These are phyloP conservation scores for Halesus radiatus DNA, from an alignment of 1,140 invertebrate species.

Conservation along the genomic window DNA sequence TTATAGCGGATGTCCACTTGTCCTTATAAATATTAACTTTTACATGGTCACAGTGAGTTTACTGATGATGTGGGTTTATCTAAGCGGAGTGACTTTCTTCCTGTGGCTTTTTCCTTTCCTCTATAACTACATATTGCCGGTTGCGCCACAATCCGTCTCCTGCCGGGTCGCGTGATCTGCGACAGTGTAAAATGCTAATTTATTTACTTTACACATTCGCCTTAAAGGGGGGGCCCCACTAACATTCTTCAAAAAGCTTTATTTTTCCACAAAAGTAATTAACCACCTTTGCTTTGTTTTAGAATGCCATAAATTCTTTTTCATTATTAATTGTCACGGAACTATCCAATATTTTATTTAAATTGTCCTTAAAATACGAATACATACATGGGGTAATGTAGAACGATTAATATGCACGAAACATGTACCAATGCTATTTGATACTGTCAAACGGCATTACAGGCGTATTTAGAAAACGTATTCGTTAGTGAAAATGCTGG, in stretches of 20 bases:
- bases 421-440: conserved; percentile 16
- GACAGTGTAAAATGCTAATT: conserved; percentile 54
- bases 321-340: conserved; percentile 56
- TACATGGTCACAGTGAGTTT: no score
- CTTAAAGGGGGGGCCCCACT: conserved; percentile 34
- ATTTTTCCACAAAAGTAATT: conserved; percentile 53
- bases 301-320: conserved; percentile 55
- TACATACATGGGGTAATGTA: background rate
- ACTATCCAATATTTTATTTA: conserved; percentile 47
- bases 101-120: background rate
- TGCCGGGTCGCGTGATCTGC: conserved; percentile 41
- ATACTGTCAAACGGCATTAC: conserved; percentile 18
- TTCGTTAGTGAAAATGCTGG: background rate
- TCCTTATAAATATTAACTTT: no score
- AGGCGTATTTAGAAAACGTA: conserved; percentile 17
- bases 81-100: background rate
- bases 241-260: conserved; percentile 44
- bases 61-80: no score
- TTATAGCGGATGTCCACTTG: no score
- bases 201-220: conserved; percentile 53
- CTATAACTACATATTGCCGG: background rate
- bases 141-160: background rate
- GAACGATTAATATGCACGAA: conserved; percentile 19
- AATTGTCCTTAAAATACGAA: conserved; percentile 25
- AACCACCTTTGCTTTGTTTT: conserved; percentile 54